phyloP scores from a whole-genome alignment of 2,113 vertebrate species.

The Chloroceryle aenea region DNA sequence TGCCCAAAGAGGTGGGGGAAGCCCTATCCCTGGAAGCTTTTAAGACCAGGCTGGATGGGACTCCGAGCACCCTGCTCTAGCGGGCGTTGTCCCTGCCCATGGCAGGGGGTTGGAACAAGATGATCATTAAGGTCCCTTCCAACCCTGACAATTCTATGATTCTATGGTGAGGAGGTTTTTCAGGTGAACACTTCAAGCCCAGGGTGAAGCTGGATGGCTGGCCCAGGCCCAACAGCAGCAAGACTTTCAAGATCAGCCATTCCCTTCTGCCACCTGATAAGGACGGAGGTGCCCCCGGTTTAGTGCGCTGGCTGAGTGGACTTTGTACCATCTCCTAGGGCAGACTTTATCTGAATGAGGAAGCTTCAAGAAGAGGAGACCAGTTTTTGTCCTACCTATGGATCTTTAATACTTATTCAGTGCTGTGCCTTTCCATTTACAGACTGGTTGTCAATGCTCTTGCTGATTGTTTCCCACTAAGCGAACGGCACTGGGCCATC shows the following conservation, averaged over 20 bases:
- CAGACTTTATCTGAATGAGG: neutral
- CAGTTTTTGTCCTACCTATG: neutral
- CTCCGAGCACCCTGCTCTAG: too few relatives aligned
- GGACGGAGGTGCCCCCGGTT: neutral
- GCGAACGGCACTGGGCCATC: neutral
- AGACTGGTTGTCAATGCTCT: neutral
- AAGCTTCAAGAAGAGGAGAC: neutral
- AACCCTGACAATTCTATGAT: too few relatives aligned
- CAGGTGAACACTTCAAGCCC: neutral
- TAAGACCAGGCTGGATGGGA: too few relatives aligned
- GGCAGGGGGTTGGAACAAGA: too few relatives aligned
- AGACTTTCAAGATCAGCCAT: neutral
- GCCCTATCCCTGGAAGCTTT: too few relatives aligned
- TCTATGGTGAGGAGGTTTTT: neutral
- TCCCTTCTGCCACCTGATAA: neutral
- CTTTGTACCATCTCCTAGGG: neutral
- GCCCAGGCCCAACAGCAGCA: neutral
- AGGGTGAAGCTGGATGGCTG: neutral
- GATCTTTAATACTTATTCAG: neutral
- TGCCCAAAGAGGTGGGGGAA: too few relatives aligned
- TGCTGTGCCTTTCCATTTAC: neutral
- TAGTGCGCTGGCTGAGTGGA: neutral
- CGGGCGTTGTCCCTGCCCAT: too few relatives aligned
- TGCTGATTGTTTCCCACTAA: neutral
- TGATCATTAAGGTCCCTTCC: too few relatives aligned